A percentile compares a stretch with the other conserved stretches of the same genome.
phyloP scores from a whole-genome alignment of 1,140 invertebrate genomes.

The Chlorops oryzae region DNA sequence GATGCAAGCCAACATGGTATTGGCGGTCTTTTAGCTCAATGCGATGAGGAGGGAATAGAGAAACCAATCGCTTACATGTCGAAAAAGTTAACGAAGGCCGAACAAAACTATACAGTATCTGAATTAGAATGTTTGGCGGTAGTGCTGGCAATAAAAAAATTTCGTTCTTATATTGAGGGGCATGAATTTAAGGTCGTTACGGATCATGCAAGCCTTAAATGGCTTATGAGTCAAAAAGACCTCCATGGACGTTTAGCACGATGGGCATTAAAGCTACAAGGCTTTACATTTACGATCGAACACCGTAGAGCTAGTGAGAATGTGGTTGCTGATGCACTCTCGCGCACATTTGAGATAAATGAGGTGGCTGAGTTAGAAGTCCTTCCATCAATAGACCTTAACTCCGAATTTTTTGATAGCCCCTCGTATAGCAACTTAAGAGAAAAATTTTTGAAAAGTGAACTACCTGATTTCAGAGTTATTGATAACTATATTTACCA shows the following conservation, averaged over 20 bases:
- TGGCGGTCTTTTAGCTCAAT: background rate
- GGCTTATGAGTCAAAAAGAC: too few relatives aligned
- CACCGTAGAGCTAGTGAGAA: background rate
- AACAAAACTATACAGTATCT: background rate
- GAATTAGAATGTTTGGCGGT: too few relatives aligned
- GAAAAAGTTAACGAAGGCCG: background rate
- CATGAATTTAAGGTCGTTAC: too few relatives aligned
- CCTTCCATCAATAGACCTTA: background rate
- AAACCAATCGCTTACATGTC: too few relatives aligned
- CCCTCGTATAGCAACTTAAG: background rate
- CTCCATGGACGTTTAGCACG: too few relatives aligned
- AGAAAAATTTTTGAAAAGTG: background rate
- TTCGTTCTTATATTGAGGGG: too few relatives aligned
- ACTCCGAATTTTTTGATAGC: background rate
- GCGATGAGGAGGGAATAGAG: background rate
- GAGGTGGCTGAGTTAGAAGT: background rate
- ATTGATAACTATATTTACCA: background rate
- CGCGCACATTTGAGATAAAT: background rate
- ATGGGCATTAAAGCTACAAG: too few relatives aligned
- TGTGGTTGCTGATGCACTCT: background rate
- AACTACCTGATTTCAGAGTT: background rate
- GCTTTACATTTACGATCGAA: too few relatives aligned
- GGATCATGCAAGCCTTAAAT: too few relatives aligned
- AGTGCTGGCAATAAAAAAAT: too few relatives aligned
- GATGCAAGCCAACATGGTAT: too few relatives aligned